Base-by-base conservation (phyloP, 2,113 vertebrate genomes). In the Sander vitreus region DNA sequence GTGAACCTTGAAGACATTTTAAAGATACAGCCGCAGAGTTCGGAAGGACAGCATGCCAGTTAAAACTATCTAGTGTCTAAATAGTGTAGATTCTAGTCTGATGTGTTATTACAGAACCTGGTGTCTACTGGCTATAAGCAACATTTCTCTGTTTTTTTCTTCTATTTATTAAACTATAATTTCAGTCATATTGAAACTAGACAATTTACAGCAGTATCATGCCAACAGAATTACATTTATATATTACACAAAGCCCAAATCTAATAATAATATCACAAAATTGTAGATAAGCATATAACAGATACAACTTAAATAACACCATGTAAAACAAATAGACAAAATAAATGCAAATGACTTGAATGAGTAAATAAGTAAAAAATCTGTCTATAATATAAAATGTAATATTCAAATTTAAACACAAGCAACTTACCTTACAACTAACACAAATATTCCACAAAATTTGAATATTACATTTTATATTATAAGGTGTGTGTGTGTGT, bases 1-100 rank as follows among this genome's bases (percentile, higher is more conserved):
- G 62, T 92, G 89, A 92, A 90, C 90, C 91, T 80, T 80, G 70
- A 85, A 85, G 86, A 92, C 81, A 59, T 89, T 90, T 92, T 92
- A 93, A 89, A 94, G 91, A 88, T 81, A 89, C 85, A 91, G 92
- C 74, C 6, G 55, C 88, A 63, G 82, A 85, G 89, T 90, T 92
- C 85, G 82, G 60, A 60, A 74, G 81, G 89, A 80, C 85, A 77
- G 23, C 64, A 53, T 6, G 73, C 66, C 73, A 78, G 54, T 18
- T 57, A 65, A 62, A 57, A 71, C 63, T 30, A 60, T 73, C 59
- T 43, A 51, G 69, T 39, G 39, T 43, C 39, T 10, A 10, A 43
- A 11, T 43, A 11, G 39, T 43, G 10, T 43, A 39, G 39, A 39
- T 39, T 39, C 39, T 10, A 43, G 39, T 43, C 75, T 48, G 66